These are phyloP conservation scores for Mormyrus lacerda DNA, from an alignment of 2,113 vertebrate species.

Conservation along the genomic window DNA sequence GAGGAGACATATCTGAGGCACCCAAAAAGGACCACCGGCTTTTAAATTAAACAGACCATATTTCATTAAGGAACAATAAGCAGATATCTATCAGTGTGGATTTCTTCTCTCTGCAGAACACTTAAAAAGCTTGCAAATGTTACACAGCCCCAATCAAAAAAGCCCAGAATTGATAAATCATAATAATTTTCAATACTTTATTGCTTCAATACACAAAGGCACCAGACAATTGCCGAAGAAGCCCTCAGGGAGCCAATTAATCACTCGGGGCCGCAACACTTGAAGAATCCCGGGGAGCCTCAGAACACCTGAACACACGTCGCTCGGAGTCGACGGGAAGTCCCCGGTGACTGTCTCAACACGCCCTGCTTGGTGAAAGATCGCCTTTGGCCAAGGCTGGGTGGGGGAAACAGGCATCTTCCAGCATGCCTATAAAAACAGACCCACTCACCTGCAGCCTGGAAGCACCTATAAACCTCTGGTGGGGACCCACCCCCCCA, in stretches of 20 bases:
- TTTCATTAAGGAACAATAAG: neutral
- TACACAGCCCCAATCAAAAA: neutral
- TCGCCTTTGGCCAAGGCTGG: neutral
- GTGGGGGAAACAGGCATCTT: neutral
- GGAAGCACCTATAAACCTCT: slow-evolving; percentile 7
- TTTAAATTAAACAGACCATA: neutral
- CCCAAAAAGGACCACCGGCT: neutral
- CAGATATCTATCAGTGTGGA: neutral
- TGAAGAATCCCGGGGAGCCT: slow-evolving; percentile 20
- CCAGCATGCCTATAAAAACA: neutral
- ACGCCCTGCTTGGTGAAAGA: slow-evolving; percentile 34
- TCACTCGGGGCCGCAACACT: neutral
- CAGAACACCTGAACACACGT: slow-evolving; percentile 49
- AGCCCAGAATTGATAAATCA: neutral
- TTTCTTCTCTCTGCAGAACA: neutral
- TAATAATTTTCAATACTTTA: neutral
- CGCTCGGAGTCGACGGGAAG: slow-evolving; percentile 42
- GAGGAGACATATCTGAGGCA: neutral
- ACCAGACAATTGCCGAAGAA: slow-evolving; percentile 14
- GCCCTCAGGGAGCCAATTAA: slow-evolving; percentile 6
- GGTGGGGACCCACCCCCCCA: neutral
- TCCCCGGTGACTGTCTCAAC: slow-evolving; percentile 40
- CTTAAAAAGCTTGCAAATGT: neutral
- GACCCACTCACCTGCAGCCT: neutral
- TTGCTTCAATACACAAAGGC: neutral